Base-by-base conservation (phyloP, 2,797 vertebrate species). In the Fundulus diaphanus region DNA sequence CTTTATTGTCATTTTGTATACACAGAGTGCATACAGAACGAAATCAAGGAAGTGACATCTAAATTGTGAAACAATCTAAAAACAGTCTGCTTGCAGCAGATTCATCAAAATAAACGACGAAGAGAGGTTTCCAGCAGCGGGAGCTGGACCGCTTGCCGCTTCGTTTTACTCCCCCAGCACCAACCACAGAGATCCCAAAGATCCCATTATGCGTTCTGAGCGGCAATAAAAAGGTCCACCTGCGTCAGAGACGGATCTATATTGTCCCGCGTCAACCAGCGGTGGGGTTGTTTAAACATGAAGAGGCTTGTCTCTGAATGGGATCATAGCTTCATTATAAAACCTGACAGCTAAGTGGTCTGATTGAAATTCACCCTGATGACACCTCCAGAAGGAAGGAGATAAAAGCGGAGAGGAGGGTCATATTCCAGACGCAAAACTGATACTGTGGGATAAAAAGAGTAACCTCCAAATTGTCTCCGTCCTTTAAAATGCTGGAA, bases 191-290 rank as follows among this genome's bases (percentile, higher is more conserved):
- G 82, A 83, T 85, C 79, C 72, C 80, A 84, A 82, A 82, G 78
- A 85, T 87, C 85, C 90, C 82, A 82, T 89, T 86, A 82, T 75
- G 78, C 74, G 76, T 75, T 73, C 74, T 69, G 63, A 72, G 70
- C 80, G 75, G 90, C 80, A 90, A 94, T 91, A 91, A 91, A 91
- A 91, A 91, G 85, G 56, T 33, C 56, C 5, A 15, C 82, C 73
- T 90, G 77, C 87, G 78, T 91, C 92, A 92, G 74, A 63, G 72
- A 59, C 12, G 27, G 61, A 65, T 67, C 71, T 69, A 48, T 92
- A 89, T 94, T 93, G 83, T 85, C 65, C 73, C 1, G 46, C 46
- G 18, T 61, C 68, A 86, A 80, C 74, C 67, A 1, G 63, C 68
- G 1, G 15, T 2, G 1, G 74, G 78, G 82, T 86, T 94, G 88